Evolutionary conservation across 2,113 vertebrate species (phyloP).

Genomic region (Loxodonta africana): DNA sequence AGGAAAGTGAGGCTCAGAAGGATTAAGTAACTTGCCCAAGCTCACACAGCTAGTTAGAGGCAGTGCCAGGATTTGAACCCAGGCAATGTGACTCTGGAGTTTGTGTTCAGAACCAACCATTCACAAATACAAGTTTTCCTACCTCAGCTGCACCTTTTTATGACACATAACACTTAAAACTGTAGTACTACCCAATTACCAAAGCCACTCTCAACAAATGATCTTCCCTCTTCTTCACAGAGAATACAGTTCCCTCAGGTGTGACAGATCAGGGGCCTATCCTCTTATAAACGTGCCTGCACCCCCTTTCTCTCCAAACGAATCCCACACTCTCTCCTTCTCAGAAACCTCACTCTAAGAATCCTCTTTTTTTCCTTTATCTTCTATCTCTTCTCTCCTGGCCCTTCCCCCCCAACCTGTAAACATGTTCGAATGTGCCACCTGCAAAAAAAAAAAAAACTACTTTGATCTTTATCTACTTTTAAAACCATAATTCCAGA

Average conservation of each 20-base stretch:
- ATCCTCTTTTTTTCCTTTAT: background rate
- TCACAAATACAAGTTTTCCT: background rate
- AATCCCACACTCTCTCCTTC: background rate
- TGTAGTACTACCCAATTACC: background rate
- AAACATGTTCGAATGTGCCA: background rate
- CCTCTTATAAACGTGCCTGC: background rate
- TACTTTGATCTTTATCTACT: constrained; percentile 13
- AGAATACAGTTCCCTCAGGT: background rate
- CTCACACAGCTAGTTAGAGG: background rate
- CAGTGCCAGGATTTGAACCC: too few species aligned
- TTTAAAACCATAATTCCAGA: background rate
- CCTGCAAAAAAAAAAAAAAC: background rate
- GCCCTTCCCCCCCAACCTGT: background rate
- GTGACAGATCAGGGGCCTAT: background rate
- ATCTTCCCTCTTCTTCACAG: background rate
- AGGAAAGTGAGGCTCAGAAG: background rate
- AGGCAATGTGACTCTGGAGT: background rate
- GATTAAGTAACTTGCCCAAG: too few species aligned
- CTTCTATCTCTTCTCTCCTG: background rate
- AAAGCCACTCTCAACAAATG: background rate
- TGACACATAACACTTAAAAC: background rate
- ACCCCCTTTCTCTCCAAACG: background rate
- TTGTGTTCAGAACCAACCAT: background rate
- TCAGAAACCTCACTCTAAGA: background rate
- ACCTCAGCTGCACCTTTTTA: background rate